Evolutionary conservation across 2,888 invertebrate species (phyloP), one percentile per base, ranked within the genome.

Genomic region (Loripinus fragilis): DNA sequence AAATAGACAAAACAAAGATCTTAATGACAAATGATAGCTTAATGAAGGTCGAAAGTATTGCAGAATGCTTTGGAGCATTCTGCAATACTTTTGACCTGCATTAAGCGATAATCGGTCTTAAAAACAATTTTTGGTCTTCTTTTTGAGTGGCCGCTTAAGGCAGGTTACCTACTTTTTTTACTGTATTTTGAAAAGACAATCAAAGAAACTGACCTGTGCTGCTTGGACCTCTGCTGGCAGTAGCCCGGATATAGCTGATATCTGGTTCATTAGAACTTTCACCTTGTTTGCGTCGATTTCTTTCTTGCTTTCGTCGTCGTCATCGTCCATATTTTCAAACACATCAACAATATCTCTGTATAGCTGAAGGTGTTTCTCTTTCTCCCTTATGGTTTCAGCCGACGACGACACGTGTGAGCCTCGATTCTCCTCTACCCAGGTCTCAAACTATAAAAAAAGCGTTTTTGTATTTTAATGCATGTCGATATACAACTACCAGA

Each of bases 361-460:
- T n/a, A 52, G n/a, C 52, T 52, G 23, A 25, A 52, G 23, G 5
- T 52, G 52, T 2, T 12, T n/a, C n/a, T 52, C 25, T 25, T 25
- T 52, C 25, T 52, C 23, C 2, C 23, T 12, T 5, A 52, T 52
- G 8, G 5, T 25, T 17, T 52, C 52, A 8, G 23, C 23, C 23
- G 25, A 25, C 7, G 25, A 25, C 8, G 48, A 48, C n/a, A n/a
- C n/a, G n/a, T n/a, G n/a, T 38, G 12, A 38, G 5, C 15, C 52
- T 25, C 52, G 23, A 25, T 52, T 52, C 15, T 52, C 52, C 23
- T 52, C 25, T 15, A 52, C 5, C 52, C 52, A 52, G 3, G 52
- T 52, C 12, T 52, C 52, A 52, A 52, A 52, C 52, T 52, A 25
- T n/a, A n/a, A n/a, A n/a, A n/a, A n/a, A n/a, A n/a, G n/a, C n/a